Evolutionary conservation across 2,113 vertebrate species (phyloP).

Genomic region (Nyctibius bracteatus): DNA sequence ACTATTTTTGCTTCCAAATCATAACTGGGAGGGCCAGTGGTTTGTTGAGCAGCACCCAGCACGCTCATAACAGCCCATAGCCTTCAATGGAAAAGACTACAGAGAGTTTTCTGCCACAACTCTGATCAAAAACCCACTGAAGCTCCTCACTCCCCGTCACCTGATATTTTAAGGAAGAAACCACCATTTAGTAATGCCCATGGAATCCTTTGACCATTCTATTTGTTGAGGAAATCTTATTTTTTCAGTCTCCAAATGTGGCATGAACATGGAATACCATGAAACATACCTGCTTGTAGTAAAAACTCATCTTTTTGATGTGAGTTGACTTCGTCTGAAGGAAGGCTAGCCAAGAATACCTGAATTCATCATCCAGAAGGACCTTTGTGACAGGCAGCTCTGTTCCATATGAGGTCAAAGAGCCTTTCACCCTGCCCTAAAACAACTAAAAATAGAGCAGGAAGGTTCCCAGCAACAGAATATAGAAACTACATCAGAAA

Average conservation of each 20-base stretch:
- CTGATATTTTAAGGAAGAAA: not conserved
- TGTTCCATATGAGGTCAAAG: not conserved
- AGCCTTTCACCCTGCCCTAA: not conserved
- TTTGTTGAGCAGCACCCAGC: not conserved
- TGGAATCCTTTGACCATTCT: not conserved
- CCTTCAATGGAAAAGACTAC: not conserved
- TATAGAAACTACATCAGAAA: not conserved
- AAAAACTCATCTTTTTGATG: not conserved
- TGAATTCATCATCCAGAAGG: not conserved
- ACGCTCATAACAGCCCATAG: rapidly evolving
- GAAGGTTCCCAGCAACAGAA: not conserved
- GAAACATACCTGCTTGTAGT: not conserved
- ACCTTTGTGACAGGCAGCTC: not conserved
- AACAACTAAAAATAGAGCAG: not conserved
- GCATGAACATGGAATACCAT: not conserved
- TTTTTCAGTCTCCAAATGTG: not conserved
- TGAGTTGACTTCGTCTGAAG: not conserved
- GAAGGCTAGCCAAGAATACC: not conserved
- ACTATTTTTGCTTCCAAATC: not conserved
- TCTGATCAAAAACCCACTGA: not conserved
- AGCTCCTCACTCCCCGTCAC: not conserved
- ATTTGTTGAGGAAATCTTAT: not conserved
- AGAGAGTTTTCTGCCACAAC: not conserved
- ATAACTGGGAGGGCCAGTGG: not conserved
- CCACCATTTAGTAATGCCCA: not conserved